Evolutionary conservation across 2,113 vertebrate genomes (phyloP).

Genomic region (Gallinago jamesoni): DNA sequence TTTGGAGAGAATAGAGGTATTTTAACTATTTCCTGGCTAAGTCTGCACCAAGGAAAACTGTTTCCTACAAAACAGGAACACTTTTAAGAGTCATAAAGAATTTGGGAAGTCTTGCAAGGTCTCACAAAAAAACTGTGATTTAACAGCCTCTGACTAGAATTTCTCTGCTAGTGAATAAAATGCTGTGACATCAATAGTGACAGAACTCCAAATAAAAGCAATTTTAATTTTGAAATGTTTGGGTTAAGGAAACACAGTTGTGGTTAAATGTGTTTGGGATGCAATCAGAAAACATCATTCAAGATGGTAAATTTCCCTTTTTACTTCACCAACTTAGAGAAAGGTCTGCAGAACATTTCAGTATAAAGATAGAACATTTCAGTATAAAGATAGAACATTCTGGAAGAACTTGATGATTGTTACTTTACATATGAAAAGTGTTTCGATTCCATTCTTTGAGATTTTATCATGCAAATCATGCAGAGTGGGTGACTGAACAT

Average conservation of each 20-base stretch:
- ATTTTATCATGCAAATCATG: slow-evolving; percentile 43
- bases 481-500: slow-evolving; percentile 25
- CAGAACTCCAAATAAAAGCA: background rate
- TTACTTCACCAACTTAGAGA: background rate
- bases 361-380: background rate
- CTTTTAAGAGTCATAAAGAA: background rate
- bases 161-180: background rate
- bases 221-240: background rate
- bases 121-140: background rate
- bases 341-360: background rate
- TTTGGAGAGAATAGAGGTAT: background rate
- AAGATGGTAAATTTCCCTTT: background rate
- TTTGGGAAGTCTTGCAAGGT: background rate
- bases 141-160: background rate
- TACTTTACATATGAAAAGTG: slow-evolving; percentile 11
- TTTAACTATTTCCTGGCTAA: background rate
- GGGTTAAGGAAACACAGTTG: background rate
- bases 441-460: slow-evolving; percentile 28
- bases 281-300: background rate
- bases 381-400: background rate
- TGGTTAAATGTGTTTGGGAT: background rate
- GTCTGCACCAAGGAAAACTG: background rate
- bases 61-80: background rate
- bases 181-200: background rate
- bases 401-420: slow-evolving; percentile 8